Conservation (phyloP, 2,888 invertebrate genomes). For the Resseliella maxima region DNA sequence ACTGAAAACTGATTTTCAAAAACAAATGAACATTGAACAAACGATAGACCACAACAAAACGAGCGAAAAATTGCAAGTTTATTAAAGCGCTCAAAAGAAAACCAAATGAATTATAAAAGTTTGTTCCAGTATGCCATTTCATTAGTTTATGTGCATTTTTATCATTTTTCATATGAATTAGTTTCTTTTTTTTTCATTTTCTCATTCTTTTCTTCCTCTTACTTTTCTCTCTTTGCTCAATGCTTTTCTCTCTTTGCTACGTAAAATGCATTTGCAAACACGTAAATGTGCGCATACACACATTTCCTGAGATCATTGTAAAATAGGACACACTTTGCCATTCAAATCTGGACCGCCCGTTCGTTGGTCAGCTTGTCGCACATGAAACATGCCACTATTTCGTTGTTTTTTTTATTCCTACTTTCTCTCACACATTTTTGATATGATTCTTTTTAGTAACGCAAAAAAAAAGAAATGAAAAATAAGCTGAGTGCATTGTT, state of each 20-base stretch:
- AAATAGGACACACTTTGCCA: not conserved
- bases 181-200: too few relatives aligned
- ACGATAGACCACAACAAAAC: not conserved
- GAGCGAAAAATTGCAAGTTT: not conserved
- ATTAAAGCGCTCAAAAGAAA: not conserved
- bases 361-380: not conserved
- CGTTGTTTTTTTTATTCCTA: not conserved
- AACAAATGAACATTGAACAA: not conserved
- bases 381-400: not conserved
- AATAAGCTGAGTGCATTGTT: not conserved
- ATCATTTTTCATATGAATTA: not conserved
- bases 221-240: too few relatives aligned
- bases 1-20: slow-evolving; percentile 9
- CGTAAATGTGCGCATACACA: not conserved
- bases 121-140: not conserved
- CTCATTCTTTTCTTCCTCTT: too few relatives aligned
- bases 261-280: not conserved
- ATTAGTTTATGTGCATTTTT: slow-evolving; percentile 32
- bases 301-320: not conserved
- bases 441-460: not conserved
- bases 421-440: not conserved
- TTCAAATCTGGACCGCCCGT: not conserved
- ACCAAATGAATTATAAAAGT: slow-evolving; percentile 3
- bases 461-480: not conserved
- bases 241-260: not conserved